Evolutionary conservation across 2,113 vertebrate species (phyloP).

Genomic region (Limnothrissa miodon): DNA sequence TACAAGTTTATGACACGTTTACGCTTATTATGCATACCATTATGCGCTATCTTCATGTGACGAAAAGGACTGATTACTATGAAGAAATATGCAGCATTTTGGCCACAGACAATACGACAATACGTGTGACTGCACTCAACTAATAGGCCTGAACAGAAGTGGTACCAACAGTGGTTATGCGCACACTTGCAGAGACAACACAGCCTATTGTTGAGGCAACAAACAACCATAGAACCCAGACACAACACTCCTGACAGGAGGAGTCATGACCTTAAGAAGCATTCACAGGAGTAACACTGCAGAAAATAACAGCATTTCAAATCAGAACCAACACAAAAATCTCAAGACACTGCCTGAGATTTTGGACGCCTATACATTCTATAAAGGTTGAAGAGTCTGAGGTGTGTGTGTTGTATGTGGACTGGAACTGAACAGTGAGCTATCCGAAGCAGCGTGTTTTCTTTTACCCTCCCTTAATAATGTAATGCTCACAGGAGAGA

Average conservation of each 20-base stretch:
- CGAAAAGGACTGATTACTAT: neutral
- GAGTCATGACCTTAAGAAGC: neutral
- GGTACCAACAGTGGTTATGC: neutral
- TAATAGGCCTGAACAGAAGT: neutral
- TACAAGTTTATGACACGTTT: too few species aligned
- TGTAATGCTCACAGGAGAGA: neutral
- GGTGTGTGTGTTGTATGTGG: neutral
- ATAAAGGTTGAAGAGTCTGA: neutral
- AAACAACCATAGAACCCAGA: neutral
- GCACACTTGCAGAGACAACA: neutral
- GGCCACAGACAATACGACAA: neutral
- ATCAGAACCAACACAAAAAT: neutral
- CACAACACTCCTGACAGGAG: neutral
- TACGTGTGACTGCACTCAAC: neutral
- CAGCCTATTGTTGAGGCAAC: neutral
- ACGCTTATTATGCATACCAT: too few species aligned
- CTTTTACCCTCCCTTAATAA: neutral
- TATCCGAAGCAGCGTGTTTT: neutral
- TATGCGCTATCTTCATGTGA: neutral
- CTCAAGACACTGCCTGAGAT: neutral
- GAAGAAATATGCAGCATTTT: neutral
- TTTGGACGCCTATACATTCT: neutral
- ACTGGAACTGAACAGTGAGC: neutral
- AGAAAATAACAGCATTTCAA: neutral
- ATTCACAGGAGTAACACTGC: neutral